Conservation (phyloP, 2,888 invertebrate species). For the Venusia cambrica region DNA sequence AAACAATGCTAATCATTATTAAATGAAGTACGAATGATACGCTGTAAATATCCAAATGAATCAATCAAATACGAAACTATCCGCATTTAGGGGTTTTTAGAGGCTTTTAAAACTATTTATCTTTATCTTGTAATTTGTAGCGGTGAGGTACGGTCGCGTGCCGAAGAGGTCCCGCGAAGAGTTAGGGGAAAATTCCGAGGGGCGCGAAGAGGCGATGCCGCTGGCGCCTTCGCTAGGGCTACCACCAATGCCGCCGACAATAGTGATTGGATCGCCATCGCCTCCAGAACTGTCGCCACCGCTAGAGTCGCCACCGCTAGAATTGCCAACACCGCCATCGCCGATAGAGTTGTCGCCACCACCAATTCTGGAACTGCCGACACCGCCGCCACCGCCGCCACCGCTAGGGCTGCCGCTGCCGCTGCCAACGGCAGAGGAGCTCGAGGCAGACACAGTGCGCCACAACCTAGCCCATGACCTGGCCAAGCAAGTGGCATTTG, state of each 20-base stretch:
- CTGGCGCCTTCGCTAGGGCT: background rate
- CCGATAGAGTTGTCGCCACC: slow-evolving; percentile 1
- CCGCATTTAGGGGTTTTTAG: too few relatives aligned
- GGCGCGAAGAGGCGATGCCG: too few relatives aligned
- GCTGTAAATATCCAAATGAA: too few relatives aligned
- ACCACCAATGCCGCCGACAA: background rate
- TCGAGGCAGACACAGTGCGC: slow-evolving; percentile 35
- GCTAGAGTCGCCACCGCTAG: background rate
- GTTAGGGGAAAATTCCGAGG: too few relatives aligned
- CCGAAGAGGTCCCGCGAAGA: slow-evolving; percentile 95
- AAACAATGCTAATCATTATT: too few relatives aligned
- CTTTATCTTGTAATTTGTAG: slow-evolving; percentile 77
- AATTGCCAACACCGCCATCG: background rate
- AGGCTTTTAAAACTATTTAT: too few relatives aligned
- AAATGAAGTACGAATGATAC: too few relatives aligned
- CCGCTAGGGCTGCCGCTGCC: slow-evolving; percentile 5
- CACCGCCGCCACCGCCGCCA: background rate
- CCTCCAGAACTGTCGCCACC: background rate
- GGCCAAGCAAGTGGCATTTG: slow-evolving; percentile 78
- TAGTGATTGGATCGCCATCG: background rate
- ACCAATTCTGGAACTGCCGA: background rate
- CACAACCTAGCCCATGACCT: slow-evolving; percentile 48
- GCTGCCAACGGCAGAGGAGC: slow-evolving; percentile 32
- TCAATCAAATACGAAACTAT: too few relatives aligned
- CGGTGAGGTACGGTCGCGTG: slow-evolving; percentile 97